phyloP scores from a whole-genome alignment of 2,113 vertebrate species.

The Festucalex cinctus region DNA sequence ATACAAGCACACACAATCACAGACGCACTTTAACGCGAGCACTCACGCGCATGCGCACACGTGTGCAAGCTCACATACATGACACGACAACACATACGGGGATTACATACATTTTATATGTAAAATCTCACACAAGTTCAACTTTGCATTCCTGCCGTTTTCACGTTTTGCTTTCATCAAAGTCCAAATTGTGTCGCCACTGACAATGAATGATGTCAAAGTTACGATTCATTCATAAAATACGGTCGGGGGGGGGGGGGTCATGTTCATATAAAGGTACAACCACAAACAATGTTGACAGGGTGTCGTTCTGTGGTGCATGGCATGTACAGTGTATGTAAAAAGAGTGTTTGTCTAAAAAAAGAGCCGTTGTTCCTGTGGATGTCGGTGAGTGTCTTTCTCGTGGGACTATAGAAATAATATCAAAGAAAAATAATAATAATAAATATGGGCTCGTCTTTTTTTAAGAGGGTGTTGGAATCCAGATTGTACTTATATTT shows the following conservation, averaged over 20 bases:
- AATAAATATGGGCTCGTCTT: constrained; percentile 25
- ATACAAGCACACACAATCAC: background rate
- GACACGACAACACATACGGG: no score
- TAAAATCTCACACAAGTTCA: background rate
- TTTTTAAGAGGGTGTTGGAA: constrained; percentile 46
- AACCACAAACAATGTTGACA: constrained; percentile 54
- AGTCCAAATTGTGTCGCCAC: background rate
- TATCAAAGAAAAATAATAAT: constrained; percentile 32
- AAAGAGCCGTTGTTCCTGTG: constrained; percentile 62
- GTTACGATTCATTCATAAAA: background rate
- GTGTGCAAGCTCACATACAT: no score
- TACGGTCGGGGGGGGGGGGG: background rate
- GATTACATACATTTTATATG: background rate
- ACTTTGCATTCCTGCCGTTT: constrained; percentile 59
- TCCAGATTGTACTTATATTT: constrained; percentile 40
- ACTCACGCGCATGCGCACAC: background rate
- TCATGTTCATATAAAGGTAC: constrained; percentile 3
- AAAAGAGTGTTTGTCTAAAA: constrained; percentile 70
- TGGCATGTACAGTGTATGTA: constrained; percentile 78
- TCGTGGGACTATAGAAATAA: constrained; percentile 61
- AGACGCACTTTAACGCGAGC: background rate
- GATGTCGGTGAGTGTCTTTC: constrained; percentile 72
- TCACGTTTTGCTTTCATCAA: constrained; percentile 23
- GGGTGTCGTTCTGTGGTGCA: constrained; percentile 71
- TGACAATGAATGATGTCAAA: background rate